phyloP scores from a whole-genome alignment of 2,113 vertebrate species.

The Edolisoma coerulescens region DNA sequence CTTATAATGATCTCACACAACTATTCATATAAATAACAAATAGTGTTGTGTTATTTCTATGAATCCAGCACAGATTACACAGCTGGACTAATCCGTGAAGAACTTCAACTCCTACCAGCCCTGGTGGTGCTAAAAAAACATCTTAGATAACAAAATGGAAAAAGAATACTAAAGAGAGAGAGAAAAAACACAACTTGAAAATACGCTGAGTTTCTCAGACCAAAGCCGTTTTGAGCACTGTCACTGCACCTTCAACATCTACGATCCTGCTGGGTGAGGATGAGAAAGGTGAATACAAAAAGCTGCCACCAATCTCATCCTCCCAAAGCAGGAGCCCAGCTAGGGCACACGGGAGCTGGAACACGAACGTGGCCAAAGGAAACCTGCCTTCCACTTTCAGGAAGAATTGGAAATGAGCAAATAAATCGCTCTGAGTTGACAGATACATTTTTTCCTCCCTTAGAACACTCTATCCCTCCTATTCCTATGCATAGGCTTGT shows the following conservation, averaged over 20 bases:
- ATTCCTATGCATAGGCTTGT: neutral
- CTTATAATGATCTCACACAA: neutral
- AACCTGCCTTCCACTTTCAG: neutral
- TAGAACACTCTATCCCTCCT: neutral
- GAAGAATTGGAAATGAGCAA: neutral
- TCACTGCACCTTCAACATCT: neutral
- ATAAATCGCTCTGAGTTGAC: neutral
- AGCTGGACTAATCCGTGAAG: neutral
- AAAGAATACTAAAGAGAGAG: neutral
- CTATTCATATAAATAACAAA: neutral
- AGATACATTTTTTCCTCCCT: neutral
- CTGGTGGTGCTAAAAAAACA: neutral
- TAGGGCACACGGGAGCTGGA: neutral
- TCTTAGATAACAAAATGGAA: neutral
- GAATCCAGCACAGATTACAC: neutral
- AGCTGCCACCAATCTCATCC: neutral
- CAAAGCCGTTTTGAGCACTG: neutral
- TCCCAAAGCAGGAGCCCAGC: neutral
- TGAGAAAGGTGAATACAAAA: neutral
- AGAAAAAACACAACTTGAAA: neutral
- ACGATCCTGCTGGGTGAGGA: neutral
- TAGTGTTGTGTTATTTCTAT: neutral
- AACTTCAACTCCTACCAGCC: neutral
- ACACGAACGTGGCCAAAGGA: rapidly evolving
- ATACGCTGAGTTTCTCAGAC: neutral